phyloP scores from a whole-genome alignment of 2,888 invertebrate genomes.

The Palloptera scutellata region DNA sequence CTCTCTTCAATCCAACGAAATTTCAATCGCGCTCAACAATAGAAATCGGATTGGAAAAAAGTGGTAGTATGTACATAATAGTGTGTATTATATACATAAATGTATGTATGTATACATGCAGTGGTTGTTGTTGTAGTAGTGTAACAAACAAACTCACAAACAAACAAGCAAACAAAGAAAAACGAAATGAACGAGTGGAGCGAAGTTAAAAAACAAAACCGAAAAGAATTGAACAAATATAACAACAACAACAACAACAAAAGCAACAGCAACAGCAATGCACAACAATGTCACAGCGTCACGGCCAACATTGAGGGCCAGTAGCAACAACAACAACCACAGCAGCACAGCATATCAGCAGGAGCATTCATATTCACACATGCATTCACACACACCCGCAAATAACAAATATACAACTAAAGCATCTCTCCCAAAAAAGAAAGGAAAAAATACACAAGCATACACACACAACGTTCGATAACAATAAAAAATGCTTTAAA shows the following conservation, averaged over 20 bases:
- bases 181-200: constrained; percentile 15
- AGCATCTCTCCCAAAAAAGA: constrained; percentile 4
- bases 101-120: background rate
- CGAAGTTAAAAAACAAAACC: constrained; percentile 20
- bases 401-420: constrained; percentile 15
- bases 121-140: constrained; percentile 33
- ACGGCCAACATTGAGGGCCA: constrained; percentile 12
- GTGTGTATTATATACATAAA: constrained; percentile 40
- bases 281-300: constrained; percentile 20
- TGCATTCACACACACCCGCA: constrained; percentile 14
- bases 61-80: constrained; percentile 42
- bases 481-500: constrained; percentile 20
- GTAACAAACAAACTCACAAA: constrained; percentile 42
- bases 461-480: constrained; percentile 15
- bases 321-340: constrained; percentile 33
- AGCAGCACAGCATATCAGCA: constrained; percentile 27
- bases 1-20: background rate
- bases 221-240: constrained; percentile 31
- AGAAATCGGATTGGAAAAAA: constrained; percentile 9
- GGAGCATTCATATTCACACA: constrained; percentile 23
- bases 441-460: constrained; percentile 21
- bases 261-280: background rate
- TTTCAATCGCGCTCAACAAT: background rate
- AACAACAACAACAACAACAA: background rate
- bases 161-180: constrained; percentile 20